A percentile compares a stretch with the other conserved stretches of the same genome.
Evolutionary conservation across 2,797 vertebrate genomes (phyloP).

Genomic region (Austrolebias charrua): DNA sequence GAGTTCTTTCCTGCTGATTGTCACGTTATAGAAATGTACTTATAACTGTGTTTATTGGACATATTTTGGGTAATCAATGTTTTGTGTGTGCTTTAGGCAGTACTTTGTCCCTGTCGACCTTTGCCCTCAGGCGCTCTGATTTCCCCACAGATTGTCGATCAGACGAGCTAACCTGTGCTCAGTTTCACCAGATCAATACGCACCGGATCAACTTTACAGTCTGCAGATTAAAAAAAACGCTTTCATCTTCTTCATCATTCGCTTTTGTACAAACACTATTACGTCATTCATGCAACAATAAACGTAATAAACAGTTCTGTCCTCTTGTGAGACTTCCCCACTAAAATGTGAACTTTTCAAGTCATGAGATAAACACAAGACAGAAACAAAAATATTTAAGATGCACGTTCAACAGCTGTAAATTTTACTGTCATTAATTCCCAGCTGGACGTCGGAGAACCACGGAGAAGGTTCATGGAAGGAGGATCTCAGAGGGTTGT

Average conservation of each 20-base stretch:
- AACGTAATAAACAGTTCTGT: neutral
- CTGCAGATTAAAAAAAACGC: neutral
- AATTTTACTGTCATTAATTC: no score
- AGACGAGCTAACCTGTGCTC: conserved; percentile 29
- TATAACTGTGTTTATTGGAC: neutral
- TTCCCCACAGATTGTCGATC: conserved; percentile 36
- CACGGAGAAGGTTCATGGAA: no score
- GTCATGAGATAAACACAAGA: neutral
- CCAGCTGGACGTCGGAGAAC: no score
- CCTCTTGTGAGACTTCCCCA: neutral
- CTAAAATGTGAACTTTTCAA: neutral
- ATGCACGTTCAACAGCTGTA: neutral
- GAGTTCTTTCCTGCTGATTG: neutral
- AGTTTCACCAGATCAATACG: neutral
- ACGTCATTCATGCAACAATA: neutral
- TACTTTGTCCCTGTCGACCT: conserved; percentile 69
- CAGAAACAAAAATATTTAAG: neutral
- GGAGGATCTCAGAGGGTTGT: no score
- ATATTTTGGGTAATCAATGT: neutral
- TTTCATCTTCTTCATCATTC: neutral
- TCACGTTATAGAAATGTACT: neutral
- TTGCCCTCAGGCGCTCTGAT: conserved; percentile 37
- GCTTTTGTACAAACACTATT: neutral
- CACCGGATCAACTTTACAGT: neutral
- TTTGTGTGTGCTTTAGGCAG: conserved; percentile 49